Conservation (phyloP, 2,797 vertebrate species). For the Clarias pachynema region DNA sequence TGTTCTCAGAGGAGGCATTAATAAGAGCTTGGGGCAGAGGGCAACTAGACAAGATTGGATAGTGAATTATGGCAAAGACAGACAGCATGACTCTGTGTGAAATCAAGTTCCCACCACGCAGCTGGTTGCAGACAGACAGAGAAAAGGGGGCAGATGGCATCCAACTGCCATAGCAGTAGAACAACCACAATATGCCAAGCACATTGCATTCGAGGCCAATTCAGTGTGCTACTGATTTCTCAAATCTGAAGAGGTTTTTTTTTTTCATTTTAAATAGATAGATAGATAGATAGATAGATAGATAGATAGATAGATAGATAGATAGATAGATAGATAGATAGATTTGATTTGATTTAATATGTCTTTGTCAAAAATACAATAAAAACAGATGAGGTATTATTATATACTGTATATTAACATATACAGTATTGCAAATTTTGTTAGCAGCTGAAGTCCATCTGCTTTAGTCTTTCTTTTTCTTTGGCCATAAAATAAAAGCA, state of each 20-base stretch:
- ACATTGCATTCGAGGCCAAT: constrained; percentile 24
- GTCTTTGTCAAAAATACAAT: not conserved
- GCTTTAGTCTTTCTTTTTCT: constrained; percentile 16
- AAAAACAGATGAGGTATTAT: not conserved
- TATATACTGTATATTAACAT: too few species aligned
- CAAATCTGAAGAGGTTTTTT: constrained; percentile 29
- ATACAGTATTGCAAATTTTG: not conserved
- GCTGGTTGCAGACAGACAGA: constrained; percentile 53
- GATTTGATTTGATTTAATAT: not conserved
- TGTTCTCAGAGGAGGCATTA: constrained; percentile 19
- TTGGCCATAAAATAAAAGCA: constrained; percentile 10
- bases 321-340: too few species aligned
- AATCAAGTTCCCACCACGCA: constrained; percentile 51
- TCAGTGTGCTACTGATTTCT: constrained; percentile 45
- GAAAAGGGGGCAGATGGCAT: constrained; percentile 68
- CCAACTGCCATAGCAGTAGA: constrained; percentile 58
- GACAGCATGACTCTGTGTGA: constrained; percentile 46
- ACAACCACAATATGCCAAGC: constrained; percentile 50
- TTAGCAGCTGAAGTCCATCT: constrained; percentile 13
- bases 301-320: too few species aligned
- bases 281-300: too few species aligned
- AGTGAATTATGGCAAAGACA: constrained; percentile 45
- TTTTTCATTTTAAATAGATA: not conserved
- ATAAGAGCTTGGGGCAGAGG: constrained; percentile 11
- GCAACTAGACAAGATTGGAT: constrained; percentile 39